Evolutionary conservation across 2,888 invertebrate genomes (phyloP).

Genomic region (Acrobasis suavella): DNA sequence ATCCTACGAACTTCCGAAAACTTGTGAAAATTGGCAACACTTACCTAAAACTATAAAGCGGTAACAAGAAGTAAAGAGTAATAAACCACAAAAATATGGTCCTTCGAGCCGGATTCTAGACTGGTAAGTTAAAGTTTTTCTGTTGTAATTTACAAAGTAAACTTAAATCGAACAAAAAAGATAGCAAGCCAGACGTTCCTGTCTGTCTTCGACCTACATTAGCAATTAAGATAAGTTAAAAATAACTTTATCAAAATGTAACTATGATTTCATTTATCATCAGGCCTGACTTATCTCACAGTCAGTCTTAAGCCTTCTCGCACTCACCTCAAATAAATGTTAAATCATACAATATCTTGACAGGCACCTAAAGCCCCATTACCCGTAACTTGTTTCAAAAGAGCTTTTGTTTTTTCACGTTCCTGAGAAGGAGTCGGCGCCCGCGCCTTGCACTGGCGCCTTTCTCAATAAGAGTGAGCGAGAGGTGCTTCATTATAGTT

Average conservation of each 20-base stretch:
- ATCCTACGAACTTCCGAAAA: too few relatives aligned
- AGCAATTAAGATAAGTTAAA: constrained; percentile 17
- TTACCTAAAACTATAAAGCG: not conserved
- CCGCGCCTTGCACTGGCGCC: constrained; percentile 76
- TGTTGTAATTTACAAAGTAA: too few relatives aligned
- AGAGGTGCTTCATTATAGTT: constrained; percentile 32
- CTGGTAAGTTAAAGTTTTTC: too few relatives aligned
- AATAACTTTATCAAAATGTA: constrained; percentile 16
- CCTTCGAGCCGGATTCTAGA: constrained; percentile 21
- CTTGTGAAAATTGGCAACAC: not conserved
- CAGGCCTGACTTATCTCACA: constrained; percentile 4
- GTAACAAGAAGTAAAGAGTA: not conserved
- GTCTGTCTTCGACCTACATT: constrained; percentile 9
- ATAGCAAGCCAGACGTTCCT: not conserved
- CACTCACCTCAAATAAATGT: constrained; percentile 54
- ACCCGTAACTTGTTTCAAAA: constrained; percentile 75
- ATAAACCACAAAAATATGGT: constrained; percentile 8
- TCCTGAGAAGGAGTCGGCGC: constrained; percentile 77
- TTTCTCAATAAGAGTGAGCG: constrained; percentile 67
- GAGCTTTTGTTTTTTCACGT: constrained; percentile 75
- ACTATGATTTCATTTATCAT: constrained; percentile 17
- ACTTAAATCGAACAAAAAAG: too few relatives aligned
- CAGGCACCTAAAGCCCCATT: constrained; percentile 68
- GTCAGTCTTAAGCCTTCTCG: constrained; percentile 39
- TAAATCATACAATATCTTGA: constrained; percentile 69